Evolutionary conservation across 2,888 invertebrate species (phyloP), one percentile per base, ranked within the genome.

Genomic region (Synergus laeviventris): DNA sequence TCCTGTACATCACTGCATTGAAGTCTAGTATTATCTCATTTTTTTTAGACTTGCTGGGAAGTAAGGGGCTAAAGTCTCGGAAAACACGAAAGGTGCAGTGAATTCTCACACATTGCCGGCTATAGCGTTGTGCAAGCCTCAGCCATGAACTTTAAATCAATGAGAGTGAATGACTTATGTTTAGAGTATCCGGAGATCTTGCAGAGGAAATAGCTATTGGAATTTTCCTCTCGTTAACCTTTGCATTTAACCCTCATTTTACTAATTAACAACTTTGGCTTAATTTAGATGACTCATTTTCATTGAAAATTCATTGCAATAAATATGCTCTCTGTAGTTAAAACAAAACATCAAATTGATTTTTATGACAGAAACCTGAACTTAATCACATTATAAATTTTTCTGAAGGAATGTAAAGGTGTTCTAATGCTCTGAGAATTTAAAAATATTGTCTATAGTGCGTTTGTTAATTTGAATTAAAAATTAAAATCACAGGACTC

Each of bases 141-240:
- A 83, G 76, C 83, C 83, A 73, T 84, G 83, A 85, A 83, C 81
- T 84, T 84, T 84, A 82, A 81, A 73, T 80, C 79, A 83, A 79
- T 76, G 78, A 77, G 49, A 74, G 78, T 73, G 80, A 81, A 83
- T 82, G 60, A 78, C 79, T 79, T 78, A 75, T 77, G 70, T 79
- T 84, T 77, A 77, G 39, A 70, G 39, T 79, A 79, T 77, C 75
- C 49, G 54, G 31, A 75, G 75, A 76, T 79, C 76, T 76, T 24
- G 70, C 70, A 60, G 70, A 74, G 59, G 36, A 24, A 70, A 70
- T 31, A 49, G n/a, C 11, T n/a, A 70, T 45, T 70, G 49, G 18
- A 36, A 49, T 49, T 66, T 49, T 12, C 12, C n/a, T 8, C 31
- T 24, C n/a, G 11, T 70, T 45, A 66, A 45, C 66, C 66, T 42